Evolutionary conservation across 2,113 vertebrate genomes (phyloP), one percentile per base, ranked within the genome.

Genomic region (Plecturocebus donacophilus): DNA sequence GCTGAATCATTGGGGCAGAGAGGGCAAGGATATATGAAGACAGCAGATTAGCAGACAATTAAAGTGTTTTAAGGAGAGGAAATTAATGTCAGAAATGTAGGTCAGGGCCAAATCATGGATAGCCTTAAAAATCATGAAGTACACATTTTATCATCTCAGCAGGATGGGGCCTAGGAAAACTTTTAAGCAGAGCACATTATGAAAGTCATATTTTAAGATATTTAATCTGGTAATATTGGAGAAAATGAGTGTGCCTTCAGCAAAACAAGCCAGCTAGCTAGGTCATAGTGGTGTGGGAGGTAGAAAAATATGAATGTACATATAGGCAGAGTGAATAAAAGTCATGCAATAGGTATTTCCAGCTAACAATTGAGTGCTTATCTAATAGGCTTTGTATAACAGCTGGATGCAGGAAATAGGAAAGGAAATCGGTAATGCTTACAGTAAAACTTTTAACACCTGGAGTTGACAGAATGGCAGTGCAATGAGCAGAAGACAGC

Each of bases 171-270:
- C n/a, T 25, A 66, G 73, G 64, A 93, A 87, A 82, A 76, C 42
- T 13, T 40, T 35, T 91, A 90, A 94, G 49, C 38, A 90, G 76
- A 84, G 82, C 25, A n/a, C 13, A 61, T 85, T 82, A 88, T 86
- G 77, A 88, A 88, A 82, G 40, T 54, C 45, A 30, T 91, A 92
- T 80, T 95, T 96, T 94, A 86, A 54, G 30, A 83, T 86, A 6
- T 73, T 81, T 56, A 77, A 21, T 87, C 30, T 90, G 56, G 35
- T 14, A 84, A 19, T 40, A 81, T 64, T 16, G 58, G 87, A 95
- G 45, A 56, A 17, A 92, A 47, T 54, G 25, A 8, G 4, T 90
- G 49, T 94, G 66, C 84, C 42, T 95, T 71, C 64, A 68, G 42
- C 40, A 42, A 82, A 91, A 87, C 12, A 82, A 49, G 25, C 10